Percentiles rank a stretch among this genome's conserved stretches.
phyloP scores from a whole-genome alignment of 92 coral and sea anemone genomes.

The Porites divaricata region DNA sequence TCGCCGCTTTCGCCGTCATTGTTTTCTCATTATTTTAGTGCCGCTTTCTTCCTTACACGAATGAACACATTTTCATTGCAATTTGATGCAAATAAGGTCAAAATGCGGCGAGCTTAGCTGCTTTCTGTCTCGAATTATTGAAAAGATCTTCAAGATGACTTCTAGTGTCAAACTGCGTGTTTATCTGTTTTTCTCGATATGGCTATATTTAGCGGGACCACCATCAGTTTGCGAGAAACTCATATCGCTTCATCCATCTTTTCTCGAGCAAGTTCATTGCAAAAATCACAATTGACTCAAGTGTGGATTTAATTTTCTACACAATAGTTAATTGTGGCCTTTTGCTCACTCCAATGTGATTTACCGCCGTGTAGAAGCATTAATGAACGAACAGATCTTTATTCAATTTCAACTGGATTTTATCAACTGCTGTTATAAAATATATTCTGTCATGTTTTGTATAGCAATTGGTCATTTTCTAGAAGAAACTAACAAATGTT shows the following conservation, averaged over 20 bases:
- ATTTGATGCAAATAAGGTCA: constrained; percentile 25
- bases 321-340: constrained; percentile 26
- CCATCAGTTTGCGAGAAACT: constrained; percentile 13
- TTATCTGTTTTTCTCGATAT: constrained; percentile 62
- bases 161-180: constrained; percentile 65
- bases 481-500: neutral
- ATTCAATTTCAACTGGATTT: neutral
- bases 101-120: neutral
- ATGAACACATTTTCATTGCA: constrained; percentile 24
- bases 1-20: constrained; percentile 13
- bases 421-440: neutral
- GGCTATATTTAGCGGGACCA: constrained; percentile 71
- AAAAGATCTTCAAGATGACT: constrained; percentile 21
- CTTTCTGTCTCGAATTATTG: constrained; percentile 10
- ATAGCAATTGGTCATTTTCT: neutral
- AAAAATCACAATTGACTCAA: neutral
- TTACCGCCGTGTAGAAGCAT: neutral
- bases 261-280: constrained; percentile 6
- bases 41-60: neutral
- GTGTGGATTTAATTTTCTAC: constrained; percentile 23
- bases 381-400: neutral
- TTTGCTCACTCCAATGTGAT: constrained; percentile 1
- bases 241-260: constrained; percentile 13
- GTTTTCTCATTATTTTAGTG: neutral
- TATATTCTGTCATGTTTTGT: neutral